Conservation (phyloP, 1,140 invertebrate genomes). For the Caerostris darwini region DNA sequence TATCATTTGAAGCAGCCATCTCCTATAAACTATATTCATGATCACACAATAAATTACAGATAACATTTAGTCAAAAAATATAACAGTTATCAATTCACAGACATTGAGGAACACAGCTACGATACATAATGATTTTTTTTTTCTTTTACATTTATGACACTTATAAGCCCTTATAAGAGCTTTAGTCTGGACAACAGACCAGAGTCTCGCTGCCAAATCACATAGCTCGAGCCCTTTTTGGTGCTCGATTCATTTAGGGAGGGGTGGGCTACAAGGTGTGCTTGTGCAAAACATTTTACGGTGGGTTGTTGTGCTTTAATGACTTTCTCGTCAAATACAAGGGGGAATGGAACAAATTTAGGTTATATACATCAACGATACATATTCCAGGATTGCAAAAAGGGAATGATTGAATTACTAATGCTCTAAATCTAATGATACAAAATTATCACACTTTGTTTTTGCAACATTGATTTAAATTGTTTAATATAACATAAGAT, state of each 20-base stretch:
- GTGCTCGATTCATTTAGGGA: neutral
- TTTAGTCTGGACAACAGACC: neutral
- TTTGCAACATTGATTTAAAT: too few species aligned
- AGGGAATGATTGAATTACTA: too few species aligned
- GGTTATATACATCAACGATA: neutral
- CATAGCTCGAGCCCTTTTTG: neutral
- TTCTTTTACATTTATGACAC: constrained; percentile 41
- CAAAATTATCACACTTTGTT: too few species aligned
- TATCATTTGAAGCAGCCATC: constrained; percentile 49
- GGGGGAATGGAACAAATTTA: neutral
- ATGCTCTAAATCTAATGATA: too few species aligned
- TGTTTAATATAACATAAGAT: too few species aligned
- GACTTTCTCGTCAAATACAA: neutral
- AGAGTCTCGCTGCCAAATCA: neutral
- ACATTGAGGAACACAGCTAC: constrained; percentile 72
- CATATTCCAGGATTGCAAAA: neutral
- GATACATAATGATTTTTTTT: constrained; percentile 44
- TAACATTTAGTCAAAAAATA: constrained; percentile 65
- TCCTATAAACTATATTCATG: neutral
- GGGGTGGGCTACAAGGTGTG: neutral
- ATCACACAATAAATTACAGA: constrained; percentile 35
- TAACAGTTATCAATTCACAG: constrained; percentile 72
- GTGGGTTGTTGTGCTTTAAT: neutral
- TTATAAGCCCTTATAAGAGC: neutral
- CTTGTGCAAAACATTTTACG: constrained; percentile 10